Conservation (phyloP, 1,140 invertebrate species). For the Alviniconcha marisindica region DNA sequence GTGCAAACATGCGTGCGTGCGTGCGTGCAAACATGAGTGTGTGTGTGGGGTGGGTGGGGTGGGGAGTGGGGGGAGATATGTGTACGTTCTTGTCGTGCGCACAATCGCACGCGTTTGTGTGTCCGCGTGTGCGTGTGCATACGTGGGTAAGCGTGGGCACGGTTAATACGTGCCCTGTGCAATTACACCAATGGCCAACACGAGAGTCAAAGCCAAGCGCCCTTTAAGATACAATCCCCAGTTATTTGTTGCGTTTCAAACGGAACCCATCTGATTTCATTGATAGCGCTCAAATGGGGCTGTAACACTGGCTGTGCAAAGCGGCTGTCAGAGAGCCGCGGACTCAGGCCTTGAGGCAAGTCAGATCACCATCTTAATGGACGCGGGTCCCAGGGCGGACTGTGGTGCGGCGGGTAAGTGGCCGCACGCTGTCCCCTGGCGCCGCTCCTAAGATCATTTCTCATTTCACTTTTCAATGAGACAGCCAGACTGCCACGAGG, state of each 20-base stretch:
- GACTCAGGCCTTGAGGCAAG: not conserved
- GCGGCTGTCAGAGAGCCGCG: not conserved
- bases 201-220: no score
- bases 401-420: conserved; percentile 16
- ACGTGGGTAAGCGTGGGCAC: not conserved
- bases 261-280: no score
- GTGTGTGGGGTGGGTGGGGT: no score
- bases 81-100: no score
- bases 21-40: no score
- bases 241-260: no score
- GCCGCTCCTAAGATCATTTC: conserved; percentile 20
- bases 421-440: not conserved
- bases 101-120: not conserved
- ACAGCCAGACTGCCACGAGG: conserved; percentile 27
- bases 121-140: not conserved
- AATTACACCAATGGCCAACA: no score
- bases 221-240: no score
- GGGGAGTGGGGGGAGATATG: not conserved
- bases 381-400: conserved; percentile 1
- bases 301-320: not conserved
- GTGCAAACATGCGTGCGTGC: not conserved
- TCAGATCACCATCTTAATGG: conserved; percentile 27
- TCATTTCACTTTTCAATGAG: conserved; percentile 36
- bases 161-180: no score
- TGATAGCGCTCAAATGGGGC: no score